Evolutionary conservation across 2,888 invertebrate genomes (phyloP), one percentile per base, ranked within the genome.

Genomic region (Drosophila macrospina): DNA sequence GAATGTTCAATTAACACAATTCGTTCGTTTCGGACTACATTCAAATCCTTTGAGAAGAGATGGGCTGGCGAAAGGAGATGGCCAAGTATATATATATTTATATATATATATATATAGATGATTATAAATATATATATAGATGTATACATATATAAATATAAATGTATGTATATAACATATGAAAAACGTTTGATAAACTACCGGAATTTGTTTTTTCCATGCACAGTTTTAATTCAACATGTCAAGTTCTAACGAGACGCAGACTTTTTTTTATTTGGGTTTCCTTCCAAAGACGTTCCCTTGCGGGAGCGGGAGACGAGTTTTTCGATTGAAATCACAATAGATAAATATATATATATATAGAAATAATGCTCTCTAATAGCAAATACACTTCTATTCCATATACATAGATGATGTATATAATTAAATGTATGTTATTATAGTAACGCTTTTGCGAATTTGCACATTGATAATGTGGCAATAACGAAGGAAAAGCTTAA

Each of bases 241-340:
- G 77, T 87, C 83, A 82, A 82, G 82, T 75, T 85, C 72, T 72
- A 75, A 87, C 56, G 61, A 75, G 73, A 68, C 65, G 85, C 80
- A 82, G 88, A 87, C 86, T 82, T 85, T 60, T 71, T n/a, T 39
- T 83, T 64, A 37, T 34, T 74, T 74, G 78, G 74, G 48, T 69
- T 75, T 62, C 78, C 74, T 75, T 75, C 74, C 74, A 75, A 75
- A 78, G 54, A n/a, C 78, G 30, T 20, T 74, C 44, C 63, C 63
- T 59, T 15, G 8, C 51, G 51, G 50, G 41, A 70, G 24, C 62
- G 84, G 78, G 86, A 83, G 86, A 84, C 74, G 75, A 74, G 65
- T 52, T 52, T 30, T 83, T 83, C 78, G 71, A 86, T 83, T 86
- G 66, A 83, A 83, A 88, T 88, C 88, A 88, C 82, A 86, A 71